Evolutionary conservation across 2,888 invertebrate species (phyloP).

Genomic region (Arge pagana): DNA sequence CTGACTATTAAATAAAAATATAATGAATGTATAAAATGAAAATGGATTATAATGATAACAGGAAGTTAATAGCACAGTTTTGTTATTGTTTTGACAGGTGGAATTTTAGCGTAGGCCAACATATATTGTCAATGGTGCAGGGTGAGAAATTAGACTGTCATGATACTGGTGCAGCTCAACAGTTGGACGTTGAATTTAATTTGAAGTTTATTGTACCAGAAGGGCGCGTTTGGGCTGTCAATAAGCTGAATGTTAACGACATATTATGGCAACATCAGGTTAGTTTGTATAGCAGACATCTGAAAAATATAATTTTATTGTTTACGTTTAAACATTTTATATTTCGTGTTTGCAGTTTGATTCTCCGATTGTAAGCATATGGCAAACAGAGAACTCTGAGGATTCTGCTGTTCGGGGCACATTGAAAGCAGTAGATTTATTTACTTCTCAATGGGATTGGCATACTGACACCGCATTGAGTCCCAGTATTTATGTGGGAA

Average conservation of each 20-base stretch:
- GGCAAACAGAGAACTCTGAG: conserved; percentile 69
- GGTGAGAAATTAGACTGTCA: conserved; percentile 60
- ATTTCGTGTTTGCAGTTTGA: conserved; percentile 65
- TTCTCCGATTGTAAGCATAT: conserved; percentile 84
- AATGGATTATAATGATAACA: conserved; percentile 7
- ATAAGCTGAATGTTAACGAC: conserved; percentile 62
- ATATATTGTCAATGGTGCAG: conserved; percentile 71
- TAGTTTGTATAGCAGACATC: conserved; percentile 29
- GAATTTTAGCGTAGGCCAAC: conserved; percentile 95
- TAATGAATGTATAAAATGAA: conserved; percentile 8
- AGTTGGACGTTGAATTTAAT: conserved; percentile 59
- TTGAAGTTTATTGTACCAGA: conserved; percentile 73
- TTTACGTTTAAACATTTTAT: neutral
- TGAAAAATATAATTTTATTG: conserved; percentile 1
- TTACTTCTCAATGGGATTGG: conserved; percentile 65
- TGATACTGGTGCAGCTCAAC: conserved; percentile 33
- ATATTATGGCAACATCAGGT: conserved; percentile 81
- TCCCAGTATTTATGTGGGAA: conserved; percentile 83
- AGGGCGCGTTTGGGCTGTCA: conserved; percentile 72
- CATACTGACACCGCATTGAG: conserved; percentile 55
- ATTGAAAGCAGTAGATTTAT: conserved; percentile 73
- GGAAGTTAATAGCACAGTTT: too few species aligned
- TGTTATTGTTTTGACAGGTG: conserved; percentile 65
- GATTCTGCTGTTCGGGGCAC: conserved; percentile 17
- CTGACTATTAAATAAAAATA: conserved; percentile 12